Evolutionary conservation across 2,888 invertebrate species (phyloP).

Genomic region (Thereva unica): DNA sequence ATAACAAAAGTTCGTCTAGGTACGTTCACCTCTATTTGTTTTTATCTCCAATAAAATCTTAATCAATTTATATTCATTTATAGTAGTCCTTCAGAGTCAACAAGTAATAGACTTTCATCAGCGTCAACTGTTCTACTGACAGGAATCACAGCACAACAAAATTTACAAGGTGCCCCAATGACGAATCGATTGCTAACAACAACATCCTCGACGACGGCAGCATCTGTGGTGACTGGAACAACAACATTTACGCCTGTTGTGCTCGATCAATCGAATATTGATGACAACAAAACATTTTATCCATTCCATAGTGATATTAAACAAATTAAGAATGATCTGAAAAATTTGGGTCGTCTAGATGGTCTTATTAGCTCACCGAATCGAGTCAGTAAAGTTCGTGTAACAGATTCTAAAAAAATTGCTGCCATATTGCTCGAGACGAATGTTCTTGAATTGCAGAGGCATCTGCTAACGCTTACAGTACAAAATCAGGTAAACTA

Average conservation of each 20-base stretch:
- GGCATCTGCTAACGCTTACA: slow-evolving; percentile 79
- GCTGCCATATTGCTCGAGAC: slow-evolving; percentile 82
- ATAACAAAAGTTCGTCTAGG: slow-evolving; percentile 54
- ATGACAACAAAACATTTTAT: slow-evolving; percentile 31
- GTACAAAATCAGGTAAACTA: slow-evolving; percentile 79
- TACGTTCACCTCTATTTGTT: slow-evolving; percentile 41
- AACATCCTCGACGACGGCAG: slow-evolving; percentile 2
- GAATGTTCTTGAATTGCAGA: slow-evolving; percentile 80
- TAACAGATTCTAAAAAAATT: slow-evolving; percentile 75
- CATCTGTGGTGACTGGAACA: background rate
- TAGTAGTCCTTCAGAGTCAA: slow-evolving; percentile 53
- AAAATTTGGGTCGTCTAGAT: slow-evolving; percentile 68
- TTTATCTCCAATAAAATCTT: background rate
- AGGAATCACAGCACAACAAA: slow-evolving; percentile 34
- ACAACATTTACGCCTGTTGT: slow-evolving; percentile 27
- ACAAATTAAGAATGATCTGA: slow-evolving; percentile 48
- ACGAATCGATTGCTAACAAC: background rate
- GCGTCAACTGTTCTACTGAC: slow-evolving; percentile 53
- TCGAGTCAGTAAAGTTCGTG: slow-evolving; percentile 66
- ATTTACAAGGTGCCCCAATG: slow-evolving; percentile 12
- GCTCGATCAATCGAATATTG: slow-evolving; percentile 13
- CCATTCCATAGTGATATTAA: slow-evolving; percentile 52
- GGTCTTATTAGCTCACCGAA: slow-evolving; percentile 68
- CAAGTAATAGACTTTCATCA: slow-evolving; percentile 53
- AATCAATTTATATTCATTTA: slow-evolving; percentile 10